Evolutionary conservation across 2,797 vertebrate genomes (phyloP), one percentile per base, ranked within the genome.

Genomic region (Anguilla megastoma): DNA sequence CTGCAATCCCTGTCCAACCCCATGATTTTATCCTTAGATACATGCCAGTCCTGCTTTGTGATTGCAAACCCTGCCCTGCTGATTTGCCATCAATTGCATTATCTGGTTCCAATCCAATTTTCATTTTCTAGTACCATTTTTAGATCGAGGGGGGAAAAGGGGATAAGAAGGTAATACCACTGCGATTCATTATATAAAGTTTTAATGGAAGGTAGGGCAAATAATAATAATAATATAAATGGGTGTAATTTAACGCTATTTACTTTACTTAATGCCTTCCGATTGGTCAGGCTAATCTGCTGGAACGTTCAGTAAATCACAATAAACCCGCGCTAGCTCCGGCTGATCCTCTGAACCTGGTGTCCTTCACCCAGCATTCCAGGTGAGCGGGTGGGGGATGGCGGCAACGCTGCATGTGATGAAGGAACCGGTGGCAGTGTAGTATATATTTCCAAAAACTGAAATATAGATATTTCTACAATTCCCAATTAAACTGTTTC

Each of bases 201-300:
- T 90, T 91, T 88, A 87, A 91, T 52, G 90, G 88, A 89, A 52
- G 83, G 84, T 82, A 87, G 88, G 88, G 87, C 89, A 54, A 92
- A 94, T 36, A 36, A 36, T 36, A 36, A 92, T 95, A 95, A 95
- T 95, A 96, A 95, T 93, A 93, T 92, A 95, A 95, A 96, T 95
- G 94, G 93, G 94, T 36, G 95, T 95, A 93, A 95, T 94, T 93
- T 94, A 93, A 95, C 94, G 93, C 94, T 92, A 94, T 94, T 94
- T 93, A 94, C 94, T 95, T 94, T 94, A 94, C 94, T 95, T 95
- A 94, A 94, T 94, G 94, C 91, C 89, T 91, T 92, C 91, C 89
- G 93, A 92, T 91, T 94, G 91, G 90, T 91, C 88, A 88, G 90
- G 95, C 95, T 95, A 95, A 96, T 96, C 95, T 95, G 93, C 90